Conservation (phyloP, 1,140 invertebrate genomes). For the Sitobion miscanthi region DNA sequence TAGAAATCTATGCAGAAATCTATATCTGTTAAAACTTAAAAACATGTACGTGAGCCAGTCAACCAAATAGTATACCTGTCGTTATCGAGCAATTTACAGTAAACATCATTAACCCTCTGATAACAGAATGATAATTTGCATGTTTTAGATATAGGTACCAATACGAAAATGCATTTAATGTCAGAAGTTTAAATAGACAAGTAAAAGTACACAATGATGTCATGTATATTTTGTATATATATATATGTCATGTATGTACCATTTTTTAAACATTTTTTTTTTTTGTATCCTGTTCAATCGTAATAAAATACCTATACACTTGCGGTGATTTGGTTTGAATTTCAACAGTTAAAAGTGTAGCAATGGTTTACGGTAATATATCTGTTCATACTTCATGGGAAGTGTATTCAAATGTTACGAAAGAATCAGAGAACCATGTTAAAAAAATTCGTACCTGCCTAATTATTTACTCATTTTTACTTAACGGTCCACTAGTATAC, state of each 20-base stretch:
- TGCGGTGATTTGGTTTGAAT: conserved; percentile 9
- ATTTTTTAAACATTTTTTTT: background rate
- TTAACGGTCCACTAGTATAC: conserved; percentile 45
- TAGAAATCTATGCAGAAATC: background rate
- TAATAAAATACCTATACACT: background rate
- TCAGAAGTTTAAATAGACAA: background rate
- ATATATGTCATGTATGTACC: background rate
- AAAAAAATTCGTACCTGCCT: conserved; percentile 11
- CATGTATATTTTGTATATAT: background rate
- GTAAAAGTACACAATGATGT: background rate
- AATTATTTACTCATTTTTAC: conserved; percentile 53
- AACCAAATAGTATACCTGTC: background rate
- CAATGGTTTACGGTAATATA: conserved; percentile 11
- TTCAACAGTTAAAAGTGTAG: conserved; percentile 41
- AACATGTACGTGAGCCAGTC: background rate
- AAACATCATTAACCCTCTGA: background rate
- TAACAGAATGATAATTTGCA: background rate
- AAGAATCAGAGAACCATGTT: conserved; percentile 14
- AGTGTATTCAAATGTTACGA: conserved; percentile 33
- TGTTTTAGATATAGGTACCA: background rate
- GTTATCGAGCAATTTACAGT: background rate
- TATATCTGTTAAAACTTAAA: background rate
- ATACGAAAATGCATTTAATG: background rate
- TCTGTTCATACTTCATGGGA: conserved; percentile 12
- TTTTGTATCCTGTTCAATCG: background rate